A percentile compares a stretch with the other conserved stretches of the same genome.
Conservation (phyloP, 2,797 vertebrate genomes). For the Sebastes nivosus region DNA sequence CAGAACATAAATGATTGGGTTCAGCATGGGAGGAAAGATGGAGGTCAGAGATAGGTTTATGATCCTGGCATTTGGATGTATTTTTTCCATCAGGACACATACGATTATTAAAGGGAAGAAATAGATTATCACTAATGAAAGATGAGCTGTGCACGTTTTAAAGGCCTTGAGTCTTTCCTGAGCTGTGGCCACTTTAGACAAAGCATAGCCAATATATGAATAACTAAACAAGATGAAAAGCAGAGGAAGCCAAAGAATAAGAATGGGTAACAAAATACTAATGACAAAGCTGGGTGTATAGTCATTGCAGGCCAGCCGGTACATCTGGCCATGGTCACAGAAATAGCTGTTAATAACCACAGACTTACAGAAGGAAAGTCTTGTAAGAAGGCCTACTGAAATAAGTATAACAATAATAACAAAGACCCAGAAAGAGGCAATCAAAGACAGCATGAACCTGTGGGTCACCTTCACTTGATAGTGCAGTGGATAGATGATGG, state of each 20-base stretch:
- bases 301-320: constrained; percentile 64
- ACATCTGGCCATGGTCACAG: constrained; percentile 73
- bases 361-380: constrained; percentile 10
- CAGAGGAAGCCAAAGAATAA: constrained; percentile 67
- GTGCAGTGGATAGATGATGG: too few relatives aligned
- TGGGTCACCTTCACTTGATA: too few relatives aligned
- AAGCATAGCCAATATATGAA: constrained; percentile 43
- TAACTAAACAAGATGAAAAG: constrained; percentile 66
- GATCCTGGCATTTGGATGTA: constrained; percentile 67
- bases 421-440: too few relatives aligned
- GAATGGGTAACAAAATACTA: background rate
- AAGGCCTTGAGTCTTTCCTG: constrained; percentile 62
- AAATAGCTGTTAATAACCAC: constrained; percentile 64
- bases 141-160: constrained; percentile 71
- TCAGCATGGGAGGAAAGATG: constrained; percentile 66
- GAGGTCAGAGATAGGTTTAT: constrained; percentile 66
- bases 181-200: constrained; percentile 59
- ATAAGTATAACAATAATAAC: too few relatives aligned
- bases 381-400: too few relatives aligned
- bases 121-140: constrained; percentile 69
- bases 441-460: too few relatives aligned
- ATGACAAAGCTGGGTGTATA: constrained; percentile 23
- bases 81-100: constrained; percentile 45
- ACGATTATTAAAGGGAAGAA: constrained; percentile 69
- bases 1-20: constrained; percentile 74